Evolutionary conservation across 2,888 invertebrate species (phyloP).

Genomic region (Epistrophe eligans): DNA sequence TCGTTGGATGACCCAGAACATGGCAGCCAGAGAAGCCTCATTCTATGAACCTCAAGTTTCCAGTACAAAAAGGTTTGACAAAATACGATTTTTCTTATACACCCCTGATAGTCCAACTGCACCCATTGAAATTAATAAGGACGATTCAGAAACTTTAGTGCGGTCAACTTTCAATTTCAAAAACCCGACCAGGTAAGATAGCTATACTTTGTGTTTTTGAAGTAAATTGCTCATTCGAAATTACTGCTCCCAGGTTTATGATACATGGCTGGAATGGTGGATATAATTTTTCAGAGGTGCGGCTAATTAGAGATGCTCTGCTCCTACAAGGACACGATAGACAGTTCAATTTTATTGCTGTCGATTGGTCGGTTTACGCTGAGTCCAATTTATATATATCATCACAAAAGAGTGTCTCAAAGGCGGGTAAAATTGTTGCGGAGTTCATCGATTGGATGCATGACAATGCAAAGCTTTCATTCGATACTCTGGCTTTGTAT

Average conservation of each 20-base stretch:
- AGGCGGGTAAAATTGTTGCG: constrained; percentile 77
- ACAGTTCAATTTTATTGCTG: constrained; percentile 85
- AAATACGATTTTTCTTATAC: constrained; percentile 78
- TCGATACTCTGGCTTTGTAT: constrained; percentile 84
- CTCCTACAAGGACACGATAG: constrained; percentile 84
- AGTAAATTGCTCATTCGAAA: neutral
- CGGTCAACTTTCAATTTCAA: constrained; percentile 77
- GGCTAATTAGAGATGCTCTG: constrained; percentile 81
- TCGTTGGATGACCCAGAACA: constrained; percentile 26
- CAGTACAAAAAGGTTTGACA: constrained; percentile 18
- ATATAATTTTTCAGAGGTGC: constrained; percentile 81
- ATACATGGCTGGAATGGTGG: constrained; percentile 86
- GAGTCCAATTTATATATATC: constrained; percentile 81
- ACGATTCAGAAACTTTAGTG: constrained; percentile 62
- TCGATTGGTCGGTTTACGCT: constrained; percentile 84
- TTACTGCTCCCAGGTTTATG: constrained; percentile 77
- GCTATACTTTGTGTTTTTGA: neutral
- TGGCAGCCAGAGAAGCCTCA: constrained; percentile 23
- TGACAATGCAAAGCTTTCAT: constrained; percentile 83
- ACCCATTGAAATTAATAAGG: constrained; percentile 75
- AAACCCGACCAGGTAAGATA: constrained; percentile 77
- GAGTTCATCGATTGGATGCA: constrained; percentile 81
- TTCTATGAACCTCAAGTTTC: neutral
- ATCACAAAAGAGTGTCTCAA: constrained; percentile 82
- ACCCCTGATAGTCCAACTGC: constrained; percentile 78